Conservation (phyloP, 1,140 invertebrate species). For the Aethina tumida region DNA sequence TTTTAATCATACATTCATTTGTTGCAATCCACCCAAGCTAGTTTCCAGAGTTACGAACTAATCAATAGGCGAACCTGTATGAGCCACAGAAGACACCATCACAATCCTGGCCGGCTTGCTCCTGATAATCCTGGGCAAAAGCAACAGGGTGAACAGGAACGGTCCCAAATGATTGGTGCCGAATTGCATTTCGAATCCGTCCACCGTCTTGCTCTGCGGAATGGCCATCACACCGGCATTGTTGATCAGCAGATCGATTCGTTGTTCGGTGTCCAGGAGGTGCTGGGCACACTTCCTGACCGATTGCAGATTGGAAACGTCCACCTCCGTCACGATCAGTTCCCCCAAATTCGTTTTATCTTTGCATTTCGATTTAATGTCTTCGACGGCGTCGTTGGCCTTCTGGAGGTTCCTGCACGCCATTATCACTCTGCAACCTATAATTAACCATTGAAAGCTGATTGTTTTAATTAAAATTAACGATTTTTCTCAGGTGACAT, state of each 20-base stretch:
- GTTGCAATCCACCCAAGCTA: no score
- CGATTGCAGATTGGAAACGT: conserved; percentile 60
- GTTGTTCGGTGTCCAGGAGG: conserved; percentile 45
- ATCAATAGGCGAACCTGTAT: conserved; percentile 34
- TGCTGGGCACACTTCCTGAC: conserved; percentile 57
- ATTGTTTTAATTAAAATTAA: no score
- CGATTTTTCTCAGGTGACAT: no score
- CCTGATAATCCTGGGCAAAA: conserved; percentile 50
- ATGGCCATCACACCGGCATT: conserved; percentile 71
- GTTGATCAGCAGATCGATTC: conserved; percentile 64
- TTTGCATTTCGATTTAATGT: conserved; percentile 38
- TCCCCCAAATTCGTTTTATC: conserved; percentile 40
- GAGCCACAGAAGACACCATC: conserved; percentile 30
- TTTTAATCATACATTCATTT: no score
- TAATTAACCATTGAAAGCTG: no score
- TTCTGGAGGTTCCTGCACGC: conserved; percentile 33
- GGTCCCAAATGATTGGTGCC: conserved; percentile 72
- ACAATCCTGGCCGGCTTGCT: conserved; percentile 33
- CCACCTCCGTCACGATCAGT: conserved; percentile 48
- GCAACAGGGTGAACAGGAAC: conserved; percentile 69
- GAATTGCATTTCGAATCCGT: conserved; percentile 71
- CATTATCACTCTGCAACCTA: conserved; percentile 29
- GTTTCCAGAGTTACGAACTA: background rate
- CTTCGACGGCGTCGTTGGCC: conserved; percentile 29
- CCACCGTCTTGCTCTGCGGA: conserved; percentile 51